Evolutionary conservation across 2,113 vertebrate species (phyloP), one percentile per base, ranked within the genome.

Genomic region (Brienomyrus brachyistius): DNA sequence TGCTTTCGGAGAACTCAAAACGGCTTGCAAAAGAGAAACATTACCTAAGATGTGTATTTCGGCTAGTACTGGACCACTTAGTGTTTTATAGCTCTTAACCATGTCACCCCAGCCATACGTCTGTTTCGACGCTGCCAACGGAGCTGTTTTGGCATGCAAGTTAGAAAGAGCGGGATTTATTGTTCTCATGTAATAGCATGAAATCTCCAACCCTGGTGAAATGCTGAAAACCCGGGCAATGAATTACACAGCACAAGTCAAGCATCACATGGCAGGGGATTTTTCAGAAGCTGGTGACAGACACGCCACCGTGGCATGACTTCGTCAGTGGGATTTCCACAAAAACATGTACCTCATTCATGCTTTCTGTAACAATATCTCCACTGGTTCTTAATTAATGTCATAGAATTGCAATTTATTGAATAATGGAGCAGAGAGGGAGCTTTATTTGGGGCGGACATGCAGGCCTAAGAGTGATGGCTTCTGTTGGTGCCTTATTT

Each of bases 361-460:
- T 86, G 35, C 74, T 40, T 84, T 90, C 66, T 89, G 90, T 88
- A 89, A 92, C 91, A 90, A 90, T 89, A 92, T 86, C 87, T 52
- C 50, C 89, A 90, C 89, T 86, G 92, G 89, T 88, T 92, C 92
- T 95, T 93, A 92, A 92, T 93, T 87, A 91, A 89, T 92, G 93
- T 77, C 88, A 43, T 91, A 91, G 94, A 93, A 92, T 93, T 94
- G 91, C 90, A 90, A 93, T 91, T 92, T 94, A 95, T 93, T 93
- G 92, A 94, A 93, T 94, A 93, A 94, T 93, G 92, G 92, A 90
- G 90, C 90, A 91, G 91, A 93, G 92, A 88, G 91, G 89, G 93
- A 91, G 92, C 92, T 95, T 92, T 91, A 88, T 95, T 95, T 94
- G 94, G 91, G 91, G 92, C 91, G 90, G 74, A 91, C 86, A 92